Evolutionary conservation across 1,140 invertebrate species (phyloP).

Genomic region (Anastrepha ludens): DNA sequence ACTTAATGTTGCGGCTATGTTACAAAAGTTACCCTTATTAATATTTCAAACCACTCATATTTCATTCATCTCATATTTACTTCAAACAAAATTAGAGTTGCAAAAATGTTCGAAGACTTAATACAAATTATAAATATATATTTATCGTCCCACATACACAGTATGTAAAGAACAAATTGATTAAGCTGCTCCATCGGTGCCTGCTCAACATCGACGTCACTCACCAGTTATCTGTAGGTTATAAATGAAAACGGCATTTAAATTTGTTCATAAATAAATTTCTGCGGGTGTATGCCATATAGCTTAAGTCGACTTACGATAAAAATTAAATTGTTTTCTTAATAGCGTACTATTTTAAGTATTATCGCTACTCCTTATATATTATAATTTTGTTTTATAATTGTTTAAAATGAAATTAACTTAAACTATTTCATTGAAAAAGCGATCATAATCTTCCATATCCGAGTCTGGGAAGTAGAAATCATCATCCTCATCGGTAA

Average conservation of each 20-base stretch:
- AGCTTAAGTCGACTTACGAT: too few species aligned
- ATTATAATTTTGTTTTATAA: too few species aligned
- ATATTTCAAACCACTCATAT: not conserved
- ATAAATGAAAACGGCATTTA: too few species aligned
- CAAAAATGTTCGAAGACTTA: not conserved
- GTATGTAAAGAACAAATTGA: not conserved
- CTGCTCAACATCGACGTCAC: not conserved
- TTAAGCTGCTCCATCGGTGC: not conserved
- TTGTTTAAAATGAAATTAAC: too few species aligned
- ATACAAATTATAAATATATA: not conserved
- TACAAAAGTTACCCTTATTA: not conserved
- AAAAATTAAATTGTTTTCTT: too few species aligned
- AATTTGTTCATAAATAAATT: not conserved
- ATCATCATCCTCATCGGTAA: conserved; percentile 5
- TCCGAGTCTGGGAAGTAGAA: not conserved
- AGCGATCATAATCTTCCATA: conserved; percentile 1
- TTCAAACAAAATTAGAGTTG: not conserved
- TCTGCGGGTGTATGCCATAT: too few species aligned
- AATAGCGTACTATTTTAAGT: too few species aligned
- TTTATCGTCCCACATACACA: not conserved
- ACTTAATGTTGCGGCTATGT: too few species aligned
- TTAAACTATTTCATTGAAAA: not conserved
- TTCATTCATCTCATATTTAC: not conserved
- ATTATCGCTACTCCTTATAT: too few species aligned
- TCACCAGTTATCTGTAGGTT: not conserved